phyloP scores from a whole-genome alignment of 2,797 vertebrate genomes.

The Xenops minutus region DNA sequence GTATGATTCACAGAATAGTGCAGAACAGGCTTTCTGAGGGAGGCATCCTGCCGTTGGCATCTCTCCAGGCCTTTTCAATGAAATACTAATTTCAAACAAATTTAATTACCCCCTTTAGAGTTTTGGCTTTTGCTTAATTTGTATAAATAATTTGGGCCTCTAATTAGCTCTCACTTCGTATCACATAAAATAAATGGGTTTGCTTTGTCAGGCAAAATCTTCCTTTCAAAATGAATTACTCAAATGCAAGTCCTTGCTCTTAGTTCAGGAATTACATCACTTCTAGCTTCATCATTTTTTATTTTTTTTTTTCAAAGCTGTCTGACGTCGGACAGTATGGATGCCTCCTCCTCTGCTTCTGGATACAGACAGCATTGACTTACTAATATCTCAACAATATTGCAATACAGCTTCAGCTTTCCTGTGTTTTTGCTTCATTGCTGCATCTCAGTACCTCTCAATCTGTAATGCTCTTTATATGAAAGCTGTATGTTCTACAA shows the following conservation, averaged over 20 bases:
- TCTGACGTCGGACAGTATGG: not conserved
- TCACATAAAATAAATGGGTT: constrained; percentile 47
- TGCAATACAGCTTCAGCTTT: not conserved
- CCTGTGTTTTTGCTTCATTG: not conserved
- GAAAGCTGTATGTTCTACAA: not conserved
- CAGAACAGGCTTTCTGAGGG: not conserved
- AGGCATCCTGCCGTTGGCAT: constrained; percentile 3
- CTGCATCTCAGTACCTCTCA: not conserved
- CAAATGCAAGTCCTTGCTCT: not conserved
- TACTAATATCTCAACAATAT: not conserved
- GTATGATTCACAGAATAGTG: not conserved
- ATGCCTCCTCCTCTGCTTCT: not conserved
- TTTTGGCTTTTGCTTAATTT: constrained; percentile 59
- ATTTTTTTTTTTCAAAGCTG: too few relatives aligned
- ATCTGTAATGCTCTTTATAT: not conserved
- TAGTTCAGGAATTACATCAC: not conserved
- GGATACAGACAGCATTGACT: not conserved
- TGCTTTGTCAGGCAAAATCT: constrained; percentile 50
- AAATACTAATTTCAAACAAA: constrained; percentile 54
- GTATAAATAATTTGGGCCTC: constrained; percentile 38
- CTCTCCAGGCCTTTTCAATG: constrained; percentile 27
- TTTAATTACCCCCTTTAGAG: constrained; percentile 47
- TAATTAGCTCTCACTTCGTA: constrained; percentile 54
- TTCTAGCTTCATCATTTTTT: constrained; percentile 11
- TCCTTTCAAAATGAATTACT: constrained; percentile 29